Evolutionary conservation across 1,140 invertebrate species (phyloP).

Genomic region (Orius laevigatus): DNA sequence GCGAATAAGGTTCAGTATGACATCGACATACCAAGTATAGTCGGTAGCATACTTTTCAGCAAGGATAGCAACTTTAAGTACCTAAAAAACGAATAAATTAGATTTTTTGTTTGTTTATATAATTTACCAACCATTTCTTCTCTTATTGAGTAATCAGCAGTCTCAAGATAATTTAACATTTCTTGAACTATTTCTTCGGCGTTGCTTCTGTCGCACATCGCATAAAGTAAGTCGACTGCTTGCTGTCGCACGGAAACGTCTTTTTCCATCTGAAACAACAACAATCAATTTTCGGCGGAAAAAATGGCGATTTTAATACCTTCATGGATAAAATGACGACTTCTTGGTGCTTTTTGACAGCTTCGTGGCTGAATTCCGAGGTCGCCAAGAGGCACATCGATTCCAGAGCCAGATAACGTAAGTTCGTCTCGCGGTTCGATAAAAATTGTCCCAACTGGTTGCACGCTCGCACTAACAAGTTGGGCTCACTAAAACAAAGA

Average conservation of each 20-base stretch:
- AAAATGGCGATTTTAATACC: constrained; percentile 27
- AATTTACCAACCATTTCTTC: constrained; percentile 82
- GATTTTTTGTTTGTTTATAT: not conserved
- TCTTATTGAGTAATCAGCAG: constrained; percentile 97
- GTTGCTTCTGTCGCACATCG: constrained; percentile 99
- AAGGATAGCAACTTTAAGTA: constrained; percentile 96
- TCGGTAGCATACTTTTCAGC: constrained; percentile 99
- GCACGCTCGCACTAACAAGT: constrained; percentile 90
- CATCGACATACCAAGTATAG: constrained; percentile 98
- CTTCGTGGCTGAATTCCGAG: constrained; percentile 98
- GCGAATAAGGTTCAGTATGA: constrained; percentile 96
- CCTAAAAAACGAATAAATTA: constrained; percentile 26
- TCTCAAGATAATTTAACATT: constrained; percentile 98
- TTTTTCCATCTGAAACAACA: constrained; percentile 66
- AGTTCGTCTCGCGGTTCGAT: constrained; percentile 95
- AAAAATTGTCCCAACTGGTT: constrained; percentile 98
- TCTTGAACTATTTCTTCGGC: constrained; percentile 99
- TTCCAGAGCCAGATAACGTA: constrained; percentile 93
- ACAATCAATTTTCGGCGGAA: constrained; percentile 4
- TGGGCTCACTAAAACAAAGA: constrained; percentile 60
- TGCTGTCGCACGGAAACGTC: constrained; percentile 97
- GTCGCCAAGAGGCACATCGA: constrained; percentile 99
- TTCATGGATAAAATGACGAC: constrained; percentile 98
- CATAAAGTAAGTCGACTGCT: constrained; percentile 97
- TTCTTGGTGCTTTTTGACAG: constrained; percentile 99